These are phyloP conservation scores for Palythoa grandis DNA, from an alignment of 92 coral and sea anemone species.

Conservation along the genomic window DNA sequence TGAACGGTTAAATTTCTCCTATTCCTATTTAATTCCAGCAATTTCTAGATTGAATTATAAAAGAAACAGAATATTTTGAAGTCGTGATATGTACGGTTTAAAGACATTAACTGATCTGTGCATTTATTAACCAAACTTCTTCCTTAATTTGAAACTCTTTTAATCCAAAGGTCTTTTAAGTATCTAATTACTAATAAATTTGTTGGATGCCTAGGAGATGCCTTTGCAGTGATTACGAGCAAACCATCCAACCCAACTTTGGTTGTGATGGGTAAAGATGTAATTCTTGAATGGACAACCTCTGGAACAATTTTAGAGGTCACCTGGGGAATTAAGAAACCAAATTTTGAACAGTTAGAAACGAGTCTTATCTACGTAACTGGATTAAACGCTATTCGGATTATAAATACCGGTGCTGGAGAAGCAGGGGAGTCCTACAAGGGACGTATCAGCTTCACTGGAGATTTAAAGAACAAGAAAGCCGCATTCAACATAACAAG, in stretches of 20 bases:
- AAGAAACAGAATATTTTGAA: too few relatives aligned
- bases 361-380: neutral
- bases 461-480: neutral
- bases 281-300: neutral
- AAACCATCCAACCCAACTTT: neutral
- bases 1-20: too few relatives aligned
- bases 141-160: too few relatives aligned
- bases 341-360: neutral
- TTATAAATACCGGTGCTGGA: neutral
- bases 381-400: neutral
- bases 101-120: too few relatives aligned
- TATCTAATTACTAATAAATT: neutral
- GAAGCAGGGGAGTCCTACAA: slow-evolving; percentile 2
- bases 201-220: neutral
- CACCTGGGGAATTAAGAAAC: slow-evolving; percentile 5
- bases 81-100: too few relatives aligned
- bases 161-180: too few relatives aligned
- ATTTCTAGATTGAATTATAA: too few relatives aligned
- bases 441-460: neutral
- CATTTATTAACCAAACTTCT: too few relatives aligned
- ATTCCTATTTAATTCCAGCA: too few relatives aligned
- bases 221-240: neutral
- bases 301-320: neutral
- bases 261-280: neutral
- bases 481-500: neutral